Percentiles rank a stretch among this genome's conserved stretches.
These are phyloP conservation scores for Otolemur garnettii DNA, from an alignment of 2,113 vertebrate genomes.

Conservation along the genomic window DNA sequence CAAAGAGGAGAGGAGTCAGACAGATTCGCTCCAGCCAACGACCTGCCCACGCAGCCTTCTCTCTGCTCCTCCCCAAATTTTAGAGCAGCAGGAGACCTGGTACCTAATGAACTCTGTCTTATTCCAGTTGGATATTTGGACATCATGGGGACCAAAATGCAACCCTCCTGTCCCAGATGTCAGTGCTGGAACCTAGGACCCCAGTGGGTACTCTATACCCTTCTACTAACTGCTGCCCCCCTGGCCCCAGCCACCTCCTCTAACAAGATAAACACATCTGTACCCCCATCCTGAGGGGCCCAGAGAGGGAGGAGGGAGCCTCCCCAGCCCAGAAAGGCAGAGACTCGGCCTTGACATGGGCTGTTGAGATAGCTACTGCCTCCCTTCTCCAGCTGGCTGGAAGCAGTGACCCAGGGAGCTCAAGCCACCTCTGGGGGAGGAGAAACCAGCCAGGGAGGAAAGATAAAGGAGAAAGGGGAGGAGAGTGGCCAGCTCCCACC, in stretches of 20 bases:
- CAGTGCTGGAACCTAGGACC: slow-evolving; percentile 14
- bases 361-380: slow-evolving; percentile 47
- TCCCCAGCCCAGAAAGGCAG: slow-evolving; percentile 54
- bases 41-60: slow-evolving; percentile 21
- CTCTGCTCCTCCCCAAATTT: slow-evolving; percentile 20
- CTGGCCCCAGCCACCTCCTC: not conserved
- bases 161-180: not conserved
- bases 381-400: slow-evolving; percentile 67
- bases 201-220: not conserved
- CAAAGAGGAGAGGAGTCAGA: slow-evolving; percentile 63
- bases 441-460: not conserved
- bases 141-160: not conserved
- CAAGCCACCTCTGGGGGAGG: not conserved
- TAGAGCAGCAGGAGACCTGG: slow-evolving; percentile 47
- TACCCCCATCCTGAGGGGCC: slow-evolving; percentile 9
- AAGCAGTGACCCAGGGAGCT: slow-evolving; percentile 66
- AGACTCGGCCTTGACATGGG: slow-evolving; percentile 70
- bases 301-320: slow-evolving; percentile 1
- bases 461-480: slow-evolving; percentile 67
- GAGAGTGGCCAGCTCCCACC: slow-evolving; percentile 61
- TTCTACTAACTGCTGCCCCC: not conserved
- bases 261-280: slow-evolving; percentile 42
- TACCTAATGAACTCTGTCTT: slow-evolving; percentile 47
- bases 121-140: slow-evolving; percentile 30
- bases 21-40: slow-evolving; percentile 1